phyloP scores from a whole-genome alignment of 1,140 invertebrate genomes.

The Antheraea mylitta region DNA sequence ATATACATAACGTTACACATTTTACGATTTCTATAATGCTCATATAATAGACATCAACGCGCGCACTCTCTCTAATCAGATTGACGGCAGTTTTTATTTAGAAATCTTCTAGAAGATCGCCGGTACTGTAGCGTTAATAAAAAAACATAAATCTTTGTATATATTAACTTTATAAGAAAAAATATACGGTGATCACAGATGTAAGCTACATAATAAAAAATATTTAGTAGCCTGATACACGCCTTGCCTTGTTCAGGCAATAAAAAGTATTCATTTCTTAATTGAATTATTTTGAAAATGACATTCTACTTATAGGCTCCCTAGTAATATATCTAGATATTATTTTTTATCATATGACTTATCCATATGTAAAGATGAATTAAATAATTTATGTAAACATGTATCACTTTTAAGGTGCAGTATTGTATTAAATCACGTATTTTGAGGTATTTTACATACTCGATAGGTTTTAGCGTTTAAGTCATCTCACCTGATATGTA shows the following conservation, averaged over 20 bases:
- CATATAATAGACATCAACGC: conserved; percentile 69
- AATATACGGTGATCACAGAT: background rate
- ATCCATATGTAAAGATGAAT: no score
- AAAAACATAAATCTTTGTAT: background rate
- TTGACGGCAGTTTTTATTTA: background rate
- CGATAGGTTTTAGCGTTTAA: no score
- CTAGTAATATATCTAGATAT: background rate
- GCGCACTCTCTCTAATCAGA: conserved; percentile 21
- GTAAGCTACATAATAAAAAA: background rate
- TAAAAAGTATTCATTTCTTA: background rate
- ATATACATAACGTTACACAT: no score
- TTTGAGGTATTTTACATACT: no score
- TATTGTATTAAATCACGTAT: no score
- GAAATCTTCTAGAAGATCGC: background rate
- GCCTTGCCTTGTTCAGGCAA: background rate
- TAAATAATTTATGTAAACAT: no score
- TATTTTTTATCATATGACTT: no score
- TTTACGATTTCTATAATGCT: background rate
- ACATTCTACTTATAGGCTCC: background rate
- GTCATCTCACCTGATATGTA: no score
- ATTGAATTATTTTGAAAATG: background rate
- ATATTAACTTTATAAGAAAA: background rate
- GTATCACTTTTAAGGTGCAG: no score
- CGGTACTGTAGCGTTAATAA: background rate
- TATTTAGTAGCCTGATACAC: background rate